Evolutionary conservation across 2,113 vertebrate genomes (phyloP).

Genomic region (Enhydra lutris): DNA sequence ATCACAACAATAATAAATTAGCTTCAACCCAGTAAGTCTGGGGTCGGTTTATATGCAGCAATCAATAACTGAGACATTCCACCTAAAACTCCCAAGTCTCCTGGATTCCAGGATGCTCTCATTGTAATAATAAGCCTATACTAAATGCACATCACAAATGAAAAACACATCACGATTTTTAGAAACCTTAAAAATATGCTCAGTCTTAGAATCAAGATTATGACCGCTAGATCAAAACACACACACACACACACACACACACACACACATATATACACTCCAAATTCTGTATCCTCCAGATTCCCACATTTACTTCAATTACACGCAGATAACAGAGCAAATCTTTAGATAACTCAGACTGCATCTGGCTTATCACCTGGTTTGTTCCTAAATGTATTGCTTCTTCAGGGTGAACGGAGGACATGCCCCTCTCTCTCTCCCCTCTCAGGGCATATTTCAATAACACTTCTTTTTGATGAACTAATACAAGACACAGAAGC

Average conservation of each 20-base stretch:
- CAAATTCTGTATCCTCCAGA: neutral
- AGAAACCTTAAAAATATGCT: neutral
- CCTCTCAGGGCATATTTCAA: constrained; percentile 26
- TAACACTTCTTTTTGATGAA: constrained; percentile 48
- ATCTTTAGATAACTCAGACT: constrained; percentile 33
- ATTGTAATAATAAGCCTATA: neutral
- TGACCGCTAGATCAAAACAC: neutral
- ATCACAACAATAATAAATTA: neutral
- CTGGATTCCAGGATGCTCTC: neutral
- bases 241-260: neutral
- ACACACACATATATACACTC: fast-evolving
- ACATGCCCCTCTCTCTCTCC: neutral
- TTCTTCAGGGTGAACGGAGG: constrained; percentile 5
- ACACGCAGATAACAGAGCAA: neutral
- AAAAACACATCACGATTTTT: neutral
- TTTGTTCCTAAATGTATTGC: constrained; percentile 61
- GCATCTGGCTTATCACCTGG: constrained; percentile 53
- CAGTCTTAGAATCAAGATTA: neutral
- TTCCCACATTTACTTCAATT: neutral
- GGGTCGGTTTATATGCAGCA: neutral
- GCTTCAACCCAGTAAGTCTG: neutral
- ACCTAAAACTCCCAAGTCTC: neutral
- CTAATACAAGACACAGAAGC: constrained; percentile 16
- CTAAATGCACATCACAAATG: neutral
- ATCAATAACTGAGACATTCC: neutral